Percentiles rank a stretch among this genome's conserved stretches.
These are phyloP conservation scores for Catocala sponsa DNA, from an alignment of 2,888 invertebrate species.

Conservation along the genomic window DNA sequence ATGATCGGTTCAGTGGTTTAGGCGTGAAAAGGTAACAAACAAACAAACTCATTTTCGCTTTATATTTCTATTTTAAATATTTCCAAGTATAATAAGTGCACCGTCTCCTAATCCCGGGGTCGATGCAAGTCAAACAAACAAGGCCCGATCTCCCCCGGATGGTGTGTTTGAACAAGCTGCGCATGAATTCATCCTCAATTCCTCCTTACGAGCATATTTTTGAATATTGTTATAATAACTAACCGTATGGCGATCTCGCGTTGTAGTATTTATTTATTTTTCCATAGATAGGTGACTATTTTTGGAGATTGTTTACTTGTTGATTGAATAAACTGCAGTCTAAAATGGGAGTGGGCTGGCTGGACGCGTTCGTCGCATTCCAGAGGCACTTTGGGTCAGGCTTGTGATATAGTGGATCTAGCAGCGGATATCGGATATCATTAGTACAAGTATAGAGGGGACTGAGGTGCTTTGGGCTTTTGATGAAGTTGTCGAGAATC, in stretches of 20 bases:
- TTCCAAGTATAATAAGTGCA: constrained; percentile 11
- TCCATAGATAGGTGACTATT: constrained; percentile 9
- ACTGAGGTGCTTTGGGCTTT: no score
- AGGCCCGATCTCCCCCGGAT: constrained; percentile 36
- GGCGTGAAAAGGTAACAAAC: no score
- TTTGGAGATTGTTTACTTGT: constrained; percentile 7
- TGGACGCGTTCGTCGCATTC: no score
- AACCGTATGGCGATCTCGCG: constrained; percentile 29
- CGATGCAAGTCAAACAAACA: constrained; percentile 72
- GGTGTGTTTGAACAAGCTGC: constrained; percentile 55
- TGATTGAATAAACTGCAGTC: constrained; percentile 7
- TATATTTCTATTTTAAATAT: constrained; percentile 11
- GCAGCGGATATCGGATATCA: no score
- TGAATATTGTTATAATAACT: constrained; percentile 38
- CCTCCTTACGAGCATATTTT: constrained; percentile 46
- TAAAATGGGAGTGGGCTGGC: not conserved
- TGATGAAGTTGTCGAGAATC: no score
- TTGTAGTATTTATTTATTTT: constrained; percentile 12
- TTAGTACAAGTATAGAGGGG: no score
- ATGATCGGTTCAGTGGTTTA: no score
- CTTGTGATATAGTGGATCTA: no score
- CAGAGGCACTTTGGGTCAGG: no score
- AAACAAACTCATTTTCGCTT: no score
- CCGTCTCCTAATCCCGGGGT: constrained; percentile 59
- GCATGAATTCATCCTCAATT: constrained; percentile 45